Conservation (phyloP, 2,888 invertebrate genomes). For the Drosophila antonietae region DNA sequence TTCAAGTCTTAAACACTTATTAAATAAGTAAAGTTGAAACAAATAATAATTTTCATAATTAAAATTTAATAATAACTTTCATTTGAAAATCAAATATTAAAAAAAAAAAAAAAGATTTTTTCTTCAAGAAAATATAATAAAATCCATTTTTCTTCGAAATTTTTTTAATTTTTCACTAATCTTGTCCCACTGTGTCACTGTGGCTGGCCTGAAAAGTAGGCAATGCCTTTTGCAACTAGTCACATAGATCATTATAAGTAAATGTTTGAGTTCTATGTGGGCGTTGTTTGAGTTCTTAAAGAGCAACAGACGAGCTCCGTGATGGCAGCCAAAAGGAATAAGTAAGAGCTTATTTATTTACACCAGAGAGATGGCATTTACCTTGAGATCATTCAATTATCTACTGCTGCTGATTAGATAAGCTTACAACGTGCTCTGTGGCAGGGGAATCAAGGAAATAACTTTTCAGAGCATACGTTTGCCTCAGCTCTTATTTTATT, state of each 20-base stretch:
- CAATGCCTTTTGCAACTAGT: conserved; percentile 55
- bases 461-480: not conserved
- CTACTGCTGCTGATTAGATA: not conserved
- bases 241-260: conserved; percentile 72
- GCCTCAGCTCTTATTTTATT: conserved; percentile 21
- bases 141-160: not conserved
- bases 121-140: too few relatives aligned
- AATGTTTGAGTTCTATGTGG: conserved; percentile 55
- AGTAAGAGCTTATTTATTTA: conserved; percentile 12
- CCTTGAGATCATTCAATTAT: conserved; percentile 19
- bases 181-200: conserved; percentile 5
- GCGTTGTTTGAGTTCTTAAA: conserved; percentile 44
- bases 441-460: not conserved
- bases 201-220: conserved; percentile 36
- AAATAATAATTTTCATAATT: too few relatives aligned
- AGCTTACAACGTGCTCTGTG: conserved; percentile 3
- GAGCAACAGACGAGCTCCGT: conserved; percentile 21
- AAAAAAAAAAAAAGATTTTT: too few relatives aligned
- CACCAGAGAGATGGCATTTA: not conserved
- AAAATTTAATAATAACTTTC: too few relatives aligned
- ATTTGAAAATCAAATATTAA: too few relatives aligned
- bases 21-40: too few relatives aligned
- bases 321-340: conserved; percentile 11
- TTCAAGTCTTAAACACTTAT: too few relatives aligned
- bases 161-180: not conserved